A percentile compares a stretch with the other conserved stretches of the same genome.
Evolutionary conservation across 2,113 vertebrate species (phyloP).

Genomic region (Lampris megalopsis): DNA sequence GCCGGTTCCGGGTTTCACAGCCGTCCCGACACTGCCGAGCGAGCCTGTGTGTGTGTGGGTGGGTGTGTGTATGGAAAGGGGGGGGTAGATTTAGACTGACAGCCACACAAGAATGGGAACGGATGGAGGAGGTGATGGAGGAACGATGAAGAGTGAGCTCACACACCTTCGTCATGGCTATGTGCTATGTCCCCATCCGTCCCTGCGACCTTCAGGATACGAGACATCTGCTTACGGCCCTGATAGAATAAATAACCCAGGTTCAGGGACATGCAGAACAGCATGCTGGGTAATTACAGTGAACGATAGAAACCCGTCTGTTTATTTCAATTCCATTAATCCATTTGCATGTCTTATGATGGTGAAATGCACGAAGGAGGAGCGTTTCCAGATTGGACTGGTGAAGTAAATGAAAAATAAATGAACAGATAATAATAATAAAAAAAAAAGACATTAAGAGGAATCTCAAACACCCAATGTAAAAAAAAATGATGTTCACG

Average conservation of each 20-base stretch:
- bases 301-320: constrained; percentile 9
- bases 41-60: not conserved
- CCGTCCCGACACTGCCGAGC: constrained; percentile 40
- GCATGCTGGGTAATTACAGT: not conserved
- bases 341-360: not conserved
- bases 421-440: not conserved
- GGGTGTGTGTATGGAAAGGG: not conserved
- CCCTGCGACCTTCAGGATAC: constrained; percentile 54
- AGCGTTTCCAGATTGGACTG: not conserved
- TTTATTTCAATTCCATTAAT: constrained; percentile 9
- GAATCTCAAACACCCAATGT: not conserved
- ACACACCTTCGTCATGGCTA: constrained; percentile 40
- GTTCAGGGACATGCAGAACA: constrained; percentile 47
- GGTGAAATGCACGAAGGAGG: not conserved
- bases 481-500: not conserved
- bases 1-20: constrained; percentile 33
- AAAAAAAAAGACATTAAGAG: not conserved
- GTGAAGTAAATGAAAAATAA: not conserved
- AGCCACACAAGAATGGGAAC: constrained; percentile 28
- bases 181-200: constrained; percentile 43
- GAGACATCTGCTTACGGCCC: constrained; percentile 15
- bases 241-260: constrained; percentile 8
- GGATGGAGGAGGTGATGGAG: constrained; percentile 61
- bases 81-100: constrained; percentile 64
- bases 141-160: constrained; percentile 59